phyloP scores from a whole-genome alignment of 92 coral and sea anemone species.

The Porites divaricata region DNA sequence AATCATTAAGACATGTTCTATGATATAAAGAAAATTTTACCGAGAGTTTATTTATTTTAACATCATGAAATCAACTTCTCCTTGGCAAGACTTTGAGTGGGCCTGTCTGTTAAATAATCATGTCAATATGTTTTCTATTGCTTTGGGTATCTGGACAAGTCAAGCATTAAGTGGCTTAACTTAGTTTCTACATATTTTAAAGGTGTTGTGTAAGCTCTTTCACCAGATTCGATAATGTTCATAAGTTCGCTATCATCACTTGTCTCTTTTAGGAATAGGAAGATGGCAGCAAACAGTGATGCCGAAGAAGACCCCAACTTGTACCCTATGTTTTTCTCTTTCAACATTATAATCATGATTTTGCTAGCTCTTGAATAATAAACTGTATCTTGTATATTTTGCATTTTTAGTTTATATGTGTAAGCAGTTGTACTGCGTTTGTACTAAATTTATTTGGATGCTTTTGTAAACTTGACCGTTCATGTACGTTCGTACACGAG shows the following conservation, averaged over 20 bases:
- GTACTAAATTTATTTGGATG: conserved; percentile 6
- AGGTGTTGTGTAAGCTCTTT: too few species aligned
- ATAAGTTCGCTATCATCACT: not conserved
- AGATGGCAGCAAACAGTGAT: not conserved
- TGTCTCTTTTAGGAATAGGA: conserved; percentile 43
- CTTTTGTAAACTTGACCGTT: conserved; percentile 10
- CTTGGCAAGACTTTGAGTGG: too few species aligned
- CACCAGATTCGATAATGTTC: too few species aligned
- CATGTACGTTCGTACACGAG: conserved; percentile 12
- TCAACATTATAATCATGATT: not conserved
- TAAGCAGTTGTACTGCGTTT: conserved; percentile 11
- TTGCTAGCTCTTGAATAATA: not conserved
- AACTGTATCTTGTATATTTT: not conserved
- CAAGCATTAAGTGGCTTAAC: too few species aligned
- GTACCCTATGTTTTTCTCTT: conserved; percentile 7
- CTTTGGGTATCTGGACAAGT: not conserved
- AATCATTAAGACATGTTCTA: too few species aligned
- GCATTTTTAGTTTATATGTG: not conserved
- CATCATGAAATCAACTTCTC: too few species aligned
- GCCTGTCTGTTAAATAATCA: too few species aligned
- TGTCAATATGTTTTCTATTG: not conserved
- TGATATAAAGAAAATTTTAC: too few species aligned
- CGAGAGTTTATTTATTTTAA: too few species aligned
- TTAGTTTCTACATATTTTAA: too few species aligned
- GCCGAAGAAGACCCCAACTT: conserved; percentile 14